Evolutionary conservation across 2,888 invertebrate species (phyloP).

Genomic region (Tachystola acroxantha): DNA sequence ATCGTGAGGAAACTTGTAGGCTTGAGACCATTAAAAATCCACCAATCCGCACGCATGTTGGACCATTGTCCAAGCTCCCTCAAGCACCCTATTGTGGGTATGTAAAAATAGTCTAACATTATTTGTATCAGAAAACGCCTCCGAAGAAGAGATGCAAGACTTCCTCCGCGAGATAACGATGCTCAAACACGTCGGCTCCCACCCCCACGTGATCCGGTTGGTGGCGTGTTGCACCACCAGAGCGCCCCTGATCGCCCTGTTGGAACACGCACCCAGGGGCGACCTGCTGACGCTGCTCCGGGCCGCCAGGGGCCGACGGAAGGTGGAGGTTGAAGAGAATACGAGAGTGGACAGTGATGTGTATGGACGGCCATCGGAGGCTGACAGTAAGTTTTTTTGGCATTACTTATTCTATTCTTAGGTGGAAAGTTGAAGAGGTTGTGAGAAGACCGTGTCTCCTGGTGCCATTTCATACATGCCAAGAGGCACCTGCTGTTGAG

Average conservation of each 20-base stretch:
- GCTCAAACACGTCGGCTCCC: conserved; percentile 86
- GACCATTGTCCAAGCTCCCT: too few relatives aligned
- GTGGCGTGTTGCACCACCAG: conserved; percentile 85
- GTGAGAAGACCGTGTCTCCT: too few relatives aligned
- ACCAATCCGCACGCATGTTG: too few relatives aligned
- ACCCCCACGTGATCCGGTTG: conserved; percentile 86
- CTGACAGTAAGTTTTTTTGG: conserved; percentile 75
- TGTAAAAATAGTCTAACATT: too few relatives aligned
- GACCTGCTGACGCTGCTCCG: conserved; percentile 82
- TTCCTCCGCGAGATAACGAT: conserved; percentile 87
- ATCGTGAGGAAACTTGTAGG: too few relatives aligned
- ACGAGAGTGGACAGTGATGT: conserved; percentile 49
- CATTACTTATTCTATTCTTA: background rate
- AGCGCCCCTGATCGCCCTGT: conserved; percentile 84
- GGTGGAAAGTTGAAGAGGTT: background rate
- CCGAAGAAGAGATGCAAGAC: conserved; percentile 81
- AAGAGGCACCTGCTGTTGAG: too few relatives aligned
- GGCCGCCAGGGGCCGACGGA: conserved; percentile 63
- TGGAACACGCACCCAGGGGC: conserved; percentile 89
- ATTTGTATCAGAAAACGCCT: conserved; percentile 74
- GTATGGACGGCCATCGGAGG: conserved; percentile 65
- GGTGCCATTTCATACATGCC: too few relatives aligned
- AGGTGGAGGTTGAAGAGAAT: conserved; percentile 57
- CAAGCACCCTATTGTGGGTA: too few relatives aligned
- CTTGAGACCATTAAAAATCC: too few relatives aligned